Base-by-base conservation (phyloP, 2,888 invertebrate genomes). In the Cordilura impudica region DNA sequence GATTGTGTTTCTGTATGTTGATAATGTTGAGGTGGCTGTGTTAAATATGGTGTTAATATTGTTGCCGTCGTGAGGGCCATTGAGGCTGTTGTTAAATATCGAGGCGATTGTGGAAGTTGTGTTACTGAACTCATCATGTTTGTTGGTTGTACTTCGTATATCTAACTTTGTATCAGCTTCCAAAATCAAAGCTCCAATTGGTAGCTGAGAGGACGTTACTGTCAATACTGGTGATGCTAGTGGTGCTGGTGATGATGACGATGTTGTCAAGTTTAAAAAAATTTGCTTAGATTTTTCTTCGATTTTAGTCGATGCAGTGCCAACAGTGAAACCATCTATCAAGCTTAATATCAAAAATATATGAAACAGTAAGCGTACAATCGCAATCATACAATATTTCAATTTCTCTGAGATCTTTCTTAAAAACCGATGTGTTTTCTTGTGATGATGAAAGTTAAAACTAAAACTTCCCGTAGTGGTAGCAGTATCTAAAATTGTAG, bases 121-220 rank as follows among this genome's bases (percentile, higher is more conserved):
- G 31, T 3, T 63, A 12, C 21, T 47, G 10, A 73, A 1, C 71
- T 39, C 56, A 74, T 51, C n/a, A n/a, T 53, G 56, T 71, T 49
- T 21, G 21, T 12, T 47, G 8, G 74, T 73, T 29, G 75, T 67
- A 26, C 78, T 77, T 53, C 77, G 49, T 26, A 69, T 51, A 51
- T 73, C 71, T 14, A 70, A 61, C 21, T 79, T 75, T 51, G 79
- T 63, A 2, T 77, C 80, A 66, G 82, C 81, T 61, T 82, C 82
- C 18, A 82, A 80, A 49, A 82, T 81, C 39, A 83, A 69, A 70
- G 83, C 79, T 58, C 80, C 81, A 74, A 72, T 74, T 78, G 81
- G 78, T 79, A 74, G 80, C 70, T 75, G 72, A 39, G 72, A 75
- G 53, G 61, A 45, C 43, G 74, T 35, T 72, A 69, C 61, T 56